A percentile compares a stretch with the other conserved stretches of the same genome.
Evolutionary conservation across 2,797 vertebrate species (phyloP).

Genomic region (Allobates femoralis): DNA sequence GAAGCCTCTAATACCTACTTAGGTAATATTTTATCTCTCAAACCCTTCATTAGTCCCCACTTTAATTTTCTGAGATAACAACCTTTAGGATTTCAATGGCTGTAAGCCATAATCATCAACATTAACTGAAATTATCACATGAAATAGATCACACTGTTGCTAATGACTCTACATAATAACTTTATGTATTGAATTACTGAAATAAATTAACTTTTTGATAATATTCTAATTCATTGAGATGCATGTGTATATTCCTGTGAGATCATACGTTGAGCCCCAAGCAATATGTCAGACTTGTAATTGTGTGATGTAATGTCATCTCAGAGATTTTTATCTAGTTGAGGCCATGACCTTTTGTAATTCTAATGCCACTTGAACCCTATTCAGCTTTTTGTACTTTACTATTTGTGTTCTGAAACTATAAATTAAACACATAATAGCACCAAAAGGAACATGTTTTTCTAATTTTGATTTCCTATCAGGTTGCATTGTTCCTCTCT

Average conservation of each 20-base stretch:
- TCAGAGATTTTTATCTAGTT: background rate
- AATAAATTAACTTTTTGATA: no score
- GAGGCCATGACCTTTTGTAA: conserved; percentile 5
- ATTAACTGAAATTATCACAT: no score
- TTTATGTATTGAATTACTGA: no score
- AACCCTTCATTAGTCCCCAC: no score
- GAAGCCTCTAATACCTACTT: no score
- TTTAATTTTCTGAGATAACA: no score
- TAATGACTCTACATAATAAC: no score
- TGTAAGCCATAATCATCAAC: no score
- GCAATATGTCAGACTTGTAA: conserved; percentile 26
- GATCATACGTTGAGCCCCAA: conserved; percentile 8
- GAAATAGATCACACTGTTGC: no score
- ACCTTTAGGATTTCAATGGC: no score
- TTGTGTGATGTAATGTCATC: conserved; percentile 23
- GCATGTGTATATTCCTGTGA: conserved; percentile 19
- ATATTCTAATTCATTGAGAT: no score
- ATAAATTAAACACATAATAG: background rate
- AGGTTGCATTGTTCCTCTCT: background rate
- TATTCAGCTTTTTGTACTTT: background rate
- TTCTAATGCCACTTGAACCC: conserved; percentile 5
- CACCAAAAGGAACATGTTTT: background rate
- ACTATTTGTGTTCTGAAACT: background rate
- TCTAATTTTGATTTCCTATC: background rate
- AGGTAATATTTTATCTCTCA: no score